Percentiles rank a stretch among this genome's conserved stretches.
Conservation (phyloP, 2,888 invertebrate species). For the Candidula unifasciata region DNA sequence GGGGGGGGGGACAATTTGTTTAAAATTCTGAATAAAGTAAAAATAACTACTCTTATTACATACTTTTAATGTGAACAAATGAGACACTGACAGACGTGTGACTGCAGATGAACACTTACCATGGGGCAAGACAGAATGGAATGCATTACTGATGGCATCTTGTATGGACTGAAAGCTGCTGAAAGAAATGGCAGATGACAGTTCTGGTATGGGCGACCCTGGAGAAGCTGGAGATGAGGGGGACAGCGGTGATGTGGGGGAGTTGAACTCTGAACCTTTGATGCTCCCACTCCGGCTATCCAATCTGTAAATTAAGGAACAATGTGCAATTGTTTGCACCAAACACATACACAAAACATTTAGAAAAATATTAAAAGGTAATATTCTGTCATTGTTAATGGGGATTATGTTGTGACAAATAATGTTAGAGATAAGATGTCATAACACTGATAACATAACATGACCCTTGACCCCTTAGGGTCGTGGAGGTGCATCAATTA, state of each 20-base stretch:
- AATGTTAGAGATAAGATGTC: too few species aligned
- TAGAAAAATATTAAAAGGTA: too few species aligned
- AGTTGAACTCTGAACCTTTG: conserved; percentile 93
- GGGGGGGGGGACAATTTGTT: too few species aligned
- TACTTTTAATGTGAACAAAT: too few species aligned
- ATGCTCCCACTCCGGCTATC: conserved; percentile 95
- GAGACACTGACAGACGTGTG: background rate
- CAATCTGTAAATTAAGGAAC: conserved; percentile 82
- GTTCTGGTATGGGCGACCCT: conserved; percentile 46
- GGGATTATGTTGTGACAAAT: too few species aligned
- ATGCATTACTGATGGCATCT: conserved; percentile 80
- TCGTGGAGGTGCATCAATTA: too few species aligned
- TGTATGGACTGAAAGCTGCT: conserved; percentile 67
- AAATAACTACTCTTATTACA: too few species aligned
- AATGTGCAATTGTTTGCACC: background rate
- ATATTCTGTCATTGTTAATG: too few species aligned
- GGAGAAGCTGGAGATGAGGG: conserved; percentile 69
- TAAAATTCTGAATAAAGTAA: too few species aligned
- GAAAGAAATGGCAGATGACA: conserved; percentile 54
- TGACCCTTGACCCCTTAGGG: too few species aligned
- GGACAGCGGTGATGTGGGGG: conserved; percentile 85
- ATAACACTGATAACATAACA: too few species aligned
- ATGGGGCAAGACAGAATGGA: conserved; percentile 80
- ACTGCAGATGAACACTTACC: background rate
- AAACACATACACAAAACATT: background rate